phyloP scores from a whole-genome alignment of 2,797 vertebrate species.

The Cichlasoma orientale region DNA sequence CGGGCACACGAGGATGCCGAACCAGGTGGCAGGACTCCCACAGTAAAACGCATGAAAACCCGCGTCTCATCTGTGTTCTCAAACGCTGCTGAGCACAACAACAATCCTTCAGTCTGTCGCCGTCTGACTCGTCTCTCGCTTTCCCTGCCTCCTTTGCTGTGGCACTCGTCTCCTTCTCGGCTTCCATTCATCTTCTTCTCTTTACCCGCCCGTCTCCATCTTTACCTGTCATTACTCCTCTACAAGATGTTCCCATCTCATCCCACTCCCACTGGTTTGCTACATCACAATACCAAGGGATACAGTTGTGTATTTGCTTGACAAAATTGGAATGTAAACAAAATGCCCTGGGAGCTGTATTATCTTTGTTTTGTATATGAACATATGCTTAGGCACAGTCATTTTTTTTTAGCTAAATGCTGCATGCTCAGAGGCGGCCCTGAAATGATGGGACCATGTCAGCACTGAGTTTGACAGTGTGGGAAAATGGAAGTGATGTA shows the following conservation, averaged over 20 bases:
- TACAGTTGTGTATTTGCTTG: neutral
- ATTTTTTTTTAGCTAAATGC: neutral
- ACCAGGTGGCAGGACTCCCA: conserved; percentile 56
- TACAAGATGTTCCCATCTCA: neutral
- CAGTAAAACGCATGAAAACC: conserved; percentile 39
- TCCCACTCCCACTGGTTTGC: neutral
- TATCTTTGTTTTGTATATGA: neutral
- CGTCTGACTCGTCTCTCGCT: neutral
- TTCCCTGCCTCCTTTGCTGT: neutral
- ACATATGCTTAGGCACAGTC: neutral
- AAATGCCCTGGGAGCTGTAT: neutral
- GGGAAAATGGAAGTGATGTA: neutral
- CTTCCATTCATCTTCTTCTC: conserved; percentile 13
- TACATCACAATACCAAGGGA: neutral
- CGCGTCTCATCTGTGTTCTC: conserved; percentile 25
- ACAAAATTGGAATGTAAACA: neutral
- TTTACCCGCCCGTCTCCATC: neutral
- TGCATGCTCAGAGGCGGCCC: no score
- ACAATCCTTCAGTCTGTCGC: conserved; percentile 1
- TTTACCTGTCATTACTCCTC: conserved; percentile 5
- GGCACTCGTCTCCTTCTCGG: neutral
- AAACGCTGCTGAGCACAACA: neutral
- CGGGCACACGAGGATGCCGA: conserved; percentile 31
- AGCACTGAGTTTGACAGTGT: neutral
- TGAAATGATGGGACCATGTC: neutral